A percentile compares a stretch with the other conserved stretches of the same genome.
These are phyloP conservation scores for Microcebus griseorufus DNA, from an alignment of 2,113 vertebrate species.

Conservation along the genomic window DNA sequence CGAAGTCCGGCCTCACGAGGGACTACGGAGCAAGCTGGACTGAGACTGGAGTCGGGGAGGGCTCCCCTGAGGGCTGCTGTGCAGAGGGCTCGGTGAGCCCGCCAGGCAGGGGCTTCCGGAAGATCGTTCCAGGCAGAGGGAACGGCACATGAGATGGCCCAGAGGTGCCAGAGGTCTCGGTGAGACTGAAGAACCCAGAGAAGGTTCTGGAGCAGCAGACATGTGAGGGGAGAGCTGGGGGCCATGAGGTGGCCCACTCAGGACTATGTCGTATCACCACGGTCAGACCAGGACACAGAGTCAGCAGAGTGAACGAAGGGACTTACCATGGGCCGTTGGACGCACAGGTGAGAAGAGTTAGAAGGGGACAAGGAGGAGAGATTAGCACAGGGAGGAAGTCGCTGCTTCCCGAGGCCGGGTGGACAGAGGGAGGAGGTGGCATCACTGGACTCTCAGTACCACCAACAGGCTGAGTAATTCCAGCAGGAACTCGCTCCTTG, in stretches of 20 bases:
- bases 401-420: background rate
- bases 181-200: background rate
- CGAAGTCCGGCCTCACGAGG: background rate
- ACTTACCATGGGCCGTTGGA: background rate
- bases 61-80: background rate
- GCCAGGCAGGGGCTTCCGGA: background rate
- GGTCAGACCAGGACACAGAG: background rate
- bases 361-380: background rate
- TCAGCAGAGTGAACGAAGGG: background rate
- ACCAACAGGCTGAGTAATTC: rapidly evolving
- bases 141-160: background rate
- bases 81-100: background rate
- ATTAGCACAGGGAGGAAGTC: background rate
- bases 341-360: background rate
- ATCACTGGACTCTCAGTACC: background rate
- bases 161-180: background rate
- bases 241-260: background rate
- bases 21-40: background rate
- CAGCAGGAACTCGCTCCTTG: background rate
- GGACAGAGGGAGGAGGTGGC: too few relatives aligned
- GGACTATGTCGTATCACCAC: background rate
- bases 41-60: background rate
- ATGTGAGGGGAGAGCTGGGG: background rate
- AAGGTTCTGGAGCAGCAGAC: too few relatives aligned
- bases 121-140: background rate